Evolutionary conservation across 2,113 vertebrate species (phyloP), one percentile per base, ranked within the genome.

Genomic region (Girardinichthys multiradiatus): DNA sequence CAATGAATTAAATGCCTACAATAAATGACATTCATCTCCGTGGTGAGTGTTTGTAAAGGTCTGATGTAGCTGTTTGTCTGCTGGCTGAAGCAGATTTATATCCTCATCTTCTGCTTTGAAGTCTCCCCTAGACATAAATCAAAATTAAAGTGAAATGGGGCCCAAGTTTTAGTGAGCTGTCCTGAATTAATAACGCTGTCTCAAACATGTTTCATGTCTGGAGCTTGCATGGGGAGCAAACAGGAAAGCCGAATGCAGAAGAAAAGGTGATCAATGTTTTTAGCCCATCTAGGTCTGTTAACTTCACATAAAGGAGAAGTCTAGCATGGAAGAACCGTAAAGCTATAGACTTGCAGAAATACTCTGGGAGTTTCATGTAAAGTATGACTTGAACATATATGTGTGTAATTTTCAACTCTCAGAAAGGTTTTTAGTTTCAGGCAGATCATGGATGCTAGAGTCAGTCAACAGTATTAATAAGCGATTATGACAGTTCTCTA

Each of bases 111-210:
- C 82, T 79, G 62, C 58, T 77, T 70, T 67, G 30, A 68, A 78
- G 68, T 62, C 74, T 79, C 72, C 64, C 54, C 48, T 48, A 15
- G 72, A 26, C 67, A 51, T 8, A 30, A 68, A 72, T n/a, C 31
- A 10, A 4, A 33, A 73, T 42, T 69, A 39, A 31, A 33, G 48
- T 67, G 60, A 65, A 74, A 77, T 59, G 14, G 9, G 59, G 35
- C 57, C 45, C 59, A 63, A 73, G 74, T 72, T 79, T 74, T 48
- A 29, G 42, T 3, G 12, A 68, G 76, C 19, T 0, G 30, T 39
- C 64, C 66, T 81, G 68, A 82, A 83, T 80, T 79, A 72, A 60
- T 75, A 39, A 79, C 45, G 37, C 21, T 2, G 61, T 42, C 72
- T 68, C 29, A 26, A 37, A 77, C 37, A 63, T 28, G 59, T 72